Percentiles rank a stretch among this genome's conserved stretches.
These are phyloP conservation scores for Vesta saturnalis DNA, from an alignment of 2,888 invertebrate genomes.

Conservation along the genomic window DNA sequence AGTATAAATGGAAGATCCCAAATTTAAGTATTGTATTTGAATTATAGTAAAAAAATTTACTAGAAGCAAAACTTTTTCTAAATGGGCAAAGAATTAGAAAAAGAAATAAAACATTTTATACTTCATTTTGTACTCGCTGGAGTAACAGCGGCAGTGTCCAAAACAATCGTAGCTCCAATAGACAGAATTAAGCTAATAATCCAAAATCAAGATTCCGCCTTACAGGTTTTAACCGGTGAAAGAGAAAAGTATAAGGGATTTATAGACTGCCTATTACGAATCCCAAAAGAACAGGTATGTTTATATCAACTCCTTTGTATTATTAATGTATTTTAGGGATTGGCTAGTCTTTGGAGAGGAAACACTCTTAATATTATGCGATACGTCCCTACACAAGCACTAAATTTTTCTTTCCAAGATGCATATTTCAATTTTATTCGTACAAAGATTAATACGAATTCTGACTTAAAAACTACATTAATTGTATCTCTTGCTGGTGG, in stretches of 20 bases:
- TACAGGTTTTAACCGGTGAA: constrained; percentile 38
- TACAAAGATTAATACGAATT: neutral
- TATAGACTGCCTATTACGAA: constrained; percentile 29
- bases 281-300: constrained; percentile 39
- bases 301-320: no score
- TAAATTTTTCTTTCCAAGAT: constrained; percentile 43
- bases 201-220: constrained; percentile 41
- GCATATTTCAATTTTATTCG: constrained; percentile 19
- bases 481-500: constrained; percentile 38
- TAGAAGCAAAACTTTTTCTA: no score
- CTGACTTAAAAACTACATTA: neutral
- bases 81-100: neutral
- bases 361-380: constrained; percentile 42
- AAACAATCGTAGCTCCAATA: constrained; percentile 39
- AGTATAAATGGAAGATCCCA: no score
- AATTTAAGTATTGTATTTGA: no score
- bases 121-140: neutral
- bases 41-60: no score
- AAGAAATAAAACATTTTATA: neutral
- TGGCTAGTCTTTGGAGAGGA: constrained; percentile 43
- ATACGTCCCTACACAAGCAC: constrained; percentile 42
- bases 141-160: constrained; percentile 30
- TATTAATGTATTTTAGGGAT: constrained; percentile 12
- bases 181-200: constrained; percentile 40
- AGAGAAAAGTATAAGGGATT: constrained; percentile 29